These are phyloP conservation scores for Lordiphosa mommai DNA, from an alignment of 1,140 invertebrate species.

Conservation along the genomic window DNA sequence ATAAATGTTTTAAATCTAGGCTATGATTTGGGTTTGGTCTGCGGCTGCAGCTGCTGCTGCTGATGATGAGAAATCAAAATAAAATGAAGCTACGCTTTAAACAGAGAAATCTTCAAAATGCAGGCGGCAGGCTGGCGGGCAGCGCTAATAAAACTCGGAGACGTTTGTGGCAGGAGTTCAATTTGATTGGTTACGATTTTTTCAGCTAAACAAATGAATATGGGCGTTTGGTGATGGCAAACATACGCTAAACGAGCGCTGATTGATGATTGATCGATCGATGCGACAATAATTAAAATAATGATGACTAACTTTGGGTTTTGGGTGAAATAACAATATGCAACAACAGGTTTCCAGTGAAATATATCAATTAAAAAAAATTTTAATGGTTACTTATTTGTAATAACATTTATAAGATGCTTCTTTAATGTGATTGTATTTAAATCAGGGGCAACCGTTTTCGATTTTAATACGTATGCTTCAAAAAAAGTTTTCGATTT, in stretches of 20 bases:
- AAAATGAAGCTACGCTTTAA: slow-evolving; percentile 20
- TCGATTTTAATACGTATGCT: too few species aligned
- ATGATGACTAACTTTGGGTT: slow-evolving; percentile 24
- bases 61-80: slow-evolving; percentile 44
- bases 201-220: slow-evolving; percentile 28
- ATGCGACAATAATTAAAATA: slow-evolving; percentile 45
- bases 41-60: slow-evolving; percentile 23
- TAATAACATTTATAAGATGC: too few species aligned
- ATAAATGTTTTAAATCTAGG: slow-evolving; percentile 16
- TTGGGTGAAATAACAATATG: slow-evolving; percentile 5
- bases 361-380: background rate
- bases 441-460: too few species aligned
- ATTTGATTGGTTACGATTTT: slow-evolving; percentile 50
- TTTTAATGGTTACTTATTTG: too few species aligned
- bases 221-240: slow-evolving; percentile 15
- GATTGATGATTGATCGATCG: slow-evolving; percentile 62
- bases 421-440: too few species aligned
- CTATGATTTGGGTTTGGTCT: slow-evolving; percentile 33
- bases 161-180: slow-evolving; percentile 28
- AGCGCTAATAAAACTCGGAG: background rate
- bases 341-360: slow-evolving; percentile 18
- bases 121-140: background rate
- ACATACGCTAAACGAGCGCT: slow-evolving; percentile 51
- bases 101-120: slow-evolving; percentile 8
- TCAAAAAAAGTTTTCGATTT: too few species aligned